A percentile compares a stretch with the other conserved stretches of the same genome.
phyloP scores from a whole-genome alignment of 2,113 vertebrate genomes.

The Prunella himalayana region DNA sequence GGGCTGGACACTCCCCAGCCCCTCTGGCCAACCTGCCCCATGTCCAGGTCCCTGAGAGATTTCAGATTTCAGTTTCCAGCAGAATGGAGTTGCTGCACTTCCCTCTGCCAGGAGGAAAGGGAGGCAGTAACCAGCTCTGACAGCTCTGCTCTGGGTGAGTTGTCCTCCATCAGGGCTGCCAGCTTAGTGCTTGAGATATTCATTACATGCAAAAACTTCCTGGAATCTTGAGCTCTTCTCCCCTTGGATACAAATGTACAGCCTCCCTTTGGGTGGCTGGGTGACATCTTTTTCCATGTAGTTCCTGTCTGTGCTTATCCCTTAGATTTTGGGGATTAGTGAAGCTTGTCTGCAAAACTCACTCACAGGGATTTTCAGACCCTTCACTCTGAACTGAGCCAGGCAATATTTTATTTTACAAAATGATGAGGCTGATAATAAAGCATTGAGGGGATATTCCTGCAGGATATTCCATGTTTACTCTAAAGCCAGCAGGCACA shows the following conservation, averaged over 20 bases:
- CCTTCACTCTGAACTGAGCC: background rate
- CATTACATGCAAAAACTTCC: background rate
- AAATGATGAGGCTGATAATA: background rate
- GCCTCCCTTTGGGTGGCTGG: background rate
- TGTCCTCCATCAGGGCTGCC: background rate
- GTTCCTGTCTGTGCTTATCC: background rate
- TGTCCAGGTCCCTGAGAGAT: background rate
- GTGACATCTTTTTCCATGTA: background rate
- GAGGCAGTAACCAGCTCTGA: background rate
- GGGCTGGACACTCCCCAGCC: background rate
- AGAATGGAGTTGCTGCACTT: background rate
- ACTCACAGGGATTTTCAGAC: background rate
- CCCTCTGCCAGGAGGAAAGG: background rate
- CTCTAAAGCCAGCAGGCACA: background rate
- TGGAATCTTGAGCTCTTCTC: background rate
- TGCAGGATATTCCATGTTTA: accelerated
- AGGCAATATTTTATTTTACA: background rate
- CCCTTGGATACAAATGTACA: background rate
- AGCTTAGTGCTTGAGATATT: background rate
- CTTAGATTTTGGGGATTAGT: background rate
- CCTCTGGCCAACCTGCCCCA: background rate
- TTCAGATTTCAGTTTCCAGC: accelerated
- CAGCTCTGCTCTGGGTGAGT: background rate
- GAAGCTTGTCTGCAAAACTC: background rate
- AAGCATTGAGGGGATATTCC: background rate